Conservation (phyloP, 1,140 invertebrate genomes). For the Eurytemora carolleeae region DNA sequence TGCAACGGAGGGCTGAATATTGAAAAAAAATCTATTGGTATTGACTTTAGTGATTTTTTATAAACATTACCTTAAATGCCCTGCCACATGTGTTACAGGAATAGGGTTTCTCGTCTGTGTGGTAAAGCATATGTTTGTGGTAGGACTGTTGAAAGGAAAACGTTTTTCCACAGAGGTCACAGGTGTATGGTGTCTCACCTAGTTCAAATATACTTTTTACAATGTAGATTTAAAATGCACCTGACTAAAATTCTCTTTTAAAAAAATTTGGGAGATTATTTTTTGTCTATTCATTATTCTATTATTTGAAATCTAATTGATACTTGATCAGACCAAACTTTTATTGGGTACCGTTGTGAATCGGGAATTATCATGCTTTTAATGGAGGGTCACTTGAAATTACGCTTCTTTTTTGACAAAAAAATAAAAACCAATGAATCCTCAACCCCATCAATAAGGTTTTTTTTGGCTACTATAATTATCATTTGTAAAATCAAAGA, state of each 20-base stretch:
- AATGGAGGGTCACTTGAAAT: too few relatives aligned
- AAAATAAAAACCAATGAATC: too few relatives aligned
- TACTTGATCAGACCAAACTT: neutral
- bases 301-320: neutral
- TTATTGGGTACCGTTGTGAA: neutral
- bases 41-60: too few relatives aligned
- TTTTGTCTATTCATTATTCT: neutral
- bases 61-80: conserved; percentile 39
- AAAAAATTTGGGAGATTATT: neutral
- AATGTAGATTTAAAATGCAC: too few relatives aligned
- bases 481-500: too few relatives aligned
- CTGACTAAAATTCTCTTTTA: neutral
- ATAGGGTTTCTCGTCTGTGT: conserved; percentile 60
- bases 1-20: too few relatives aligned
- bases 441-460: too few relatives aligned
- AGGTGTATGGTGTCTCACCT: conserved; percentile 69
- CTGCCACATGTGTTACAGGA: conserved; percentile 52
- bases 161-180: conserved; percentile 58
- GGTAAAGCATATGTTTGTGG: conserved; percentile 63
- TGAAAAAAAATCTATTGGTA: too few relatives aligned
- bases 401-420: too few relatives aligned
- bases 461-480: too few relatives aligned
- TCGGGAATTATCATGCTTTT: neutral
- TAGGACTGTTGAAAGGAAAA: conserved; percentile 80
- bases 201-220: too few relatives aligned